A percentile compares a stretch with the other conserved stretches of the same genome.
Conservation (phyloP, 1,140 invertebrate genomes). For the Hyposmocoma kahamanoa region DNA sequence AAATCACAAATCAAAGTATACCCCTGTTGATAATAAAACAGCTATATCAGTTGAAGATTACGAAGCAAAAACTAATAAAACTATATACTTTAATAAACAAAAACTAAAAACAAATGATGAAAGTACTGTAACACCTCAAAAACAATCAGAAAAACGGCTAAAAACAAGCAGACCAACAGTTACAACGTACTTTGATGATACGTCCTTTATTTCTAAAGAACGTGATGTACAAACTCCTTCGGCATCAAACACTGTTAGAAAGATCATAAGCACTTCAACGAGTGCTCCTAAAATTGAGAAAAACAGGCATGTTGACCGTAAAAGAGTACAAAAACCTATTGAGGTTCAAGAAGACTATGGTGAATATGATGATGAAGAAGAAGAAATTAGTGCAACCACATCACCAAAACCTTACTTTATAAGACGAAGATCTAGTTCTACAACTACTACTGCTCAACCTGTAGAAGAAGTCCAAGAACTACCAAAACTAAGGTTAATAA, state of each 20-base stretch:
- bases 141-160: constrained; percentile 13
- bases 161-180: constrained; percentile 14
- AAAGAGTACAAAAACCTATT: constrained; percentile 1
- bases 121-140: background rate
- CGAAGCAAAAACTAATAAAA: constrained; percentile 25
- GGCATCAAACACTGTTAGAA: constrained; percentile 36
- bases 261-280: constrained; percentile 21
- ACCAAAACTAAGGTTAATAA: constrained; percentile 35
- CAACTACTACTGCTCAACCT: constrained; percentile 13
- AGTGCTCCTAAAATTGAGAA: constrained; percentile 5
- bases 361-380: constrained; percentile 36
- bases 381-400: constrained; percentile 16
- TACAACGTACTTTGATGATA: constrained; percentile 38
- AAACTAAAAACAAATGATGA: constrained; percentile 1
- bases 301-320: background rate
- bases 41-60: constrained; percentile 50
- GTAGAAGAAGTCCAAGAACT: constrained; percentile 18
- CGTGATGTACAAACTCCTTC: constrained; percentile 33
- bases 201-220: constrained; percentile 36
- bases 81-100: constrained; percentile 11
- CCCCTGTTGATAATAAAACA: constrained; percentile 51
- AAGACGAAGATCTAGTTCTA: constrained; percentile 15
- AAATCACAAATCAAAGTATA: constrained; percentile 58
- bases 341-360: constrained; percentile 34
- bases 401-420: constrained; percentile 18